These are phyloP conservation scores for Neosalanx taihuensis DNA, from an alignment of 2,797 vertebrate species.

Conservation along the genomic window DNA sequence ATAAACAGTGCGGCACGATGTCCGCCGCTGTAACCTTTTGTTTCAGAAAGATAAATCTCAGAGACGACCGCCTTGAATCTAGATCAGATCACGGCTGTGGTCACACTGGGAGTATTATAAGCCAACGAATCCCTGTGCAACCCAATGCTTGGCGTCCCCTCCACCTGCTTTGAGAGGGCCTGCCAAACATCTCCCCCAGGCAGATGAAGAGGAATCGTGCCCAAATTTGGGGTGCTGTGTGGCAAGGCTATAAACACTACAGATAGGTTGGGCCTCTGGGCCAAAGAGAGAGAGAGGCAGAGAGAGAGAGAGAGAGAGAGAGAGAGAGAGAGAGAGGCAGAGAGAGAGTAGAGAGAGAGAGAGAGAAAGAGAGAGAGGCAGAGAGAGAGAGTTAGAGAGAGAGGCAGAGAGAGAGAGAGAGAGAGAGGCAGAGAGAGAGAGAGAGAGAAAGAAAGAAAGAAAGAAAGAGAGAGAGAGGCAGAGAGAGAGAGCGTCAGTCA, in stretches of 20 bases:
- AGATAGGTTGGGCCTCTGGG: conserved; percentile 50
- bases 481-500: conserved; percentile 51
- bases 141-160: conserved; percentile 41
- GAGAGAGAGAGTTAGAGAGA: too few species aligned
- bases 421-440: conserved; percentile 10
- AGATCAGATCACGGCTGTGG: conserved; percentile 5
- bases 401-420: too few species aligned
- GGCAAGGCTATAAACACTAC: conserved; percentile 61
- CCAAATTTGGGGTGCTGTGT: conserved; percentile 73
- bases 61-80: conserved; percentile 19
- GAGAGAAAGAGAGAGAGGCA: not conserved
- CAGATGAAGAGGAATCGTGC: conserved; percentile 63
- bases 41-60: conserved; percentile 19
- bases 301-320: too few species aligned
- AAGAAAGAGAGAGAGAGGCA: conserved; percentile 16
- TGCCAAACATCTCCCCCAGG: conserved; percentile 58
- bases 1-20: conserved; percentile 67
- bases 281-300: conserved; percentile 25
- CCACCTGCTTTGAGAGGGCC: conserved; percentile 51
- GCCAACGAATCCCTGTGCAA: conserved; percentile 5
- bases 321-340: conserved; percentile 14
- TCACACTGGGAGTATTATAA: conserved; percentile 48
- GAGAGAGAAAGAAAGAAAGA: conserved; percentile 20
- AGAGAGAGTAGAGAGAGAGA: conserved; percentile 16
- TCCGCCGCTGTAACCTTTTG: conserved; percentile 27